Percentiles rank a stretch among this genome's conserved stretches.
phyloP scores from a whole-genome alignment of 2,113 vertebrate species.

The Lepidiolamprologus cunningtoni region DNA sequence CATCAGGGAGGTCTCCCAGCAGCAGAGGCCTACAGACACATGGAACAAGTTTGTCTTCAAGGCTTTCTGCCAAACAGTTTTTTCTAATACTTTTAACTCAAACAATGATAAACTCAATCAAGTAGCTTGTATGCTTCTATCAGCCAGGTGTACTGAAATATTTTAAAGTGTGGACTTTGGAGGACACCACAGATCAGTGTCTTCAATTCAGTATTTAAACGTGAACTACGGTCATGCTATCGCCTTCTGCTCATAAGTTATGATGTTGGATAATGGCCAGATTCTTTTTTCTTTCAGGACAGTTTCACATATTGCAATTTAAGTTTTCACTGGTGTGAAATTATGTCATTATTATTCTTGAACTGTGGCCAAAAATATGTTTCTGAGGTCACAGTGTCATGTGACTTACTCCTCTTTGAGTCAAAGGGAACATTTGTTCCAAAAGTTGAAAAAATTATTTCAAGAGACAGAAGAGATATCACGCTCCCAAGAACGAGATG shows the following conservation, averaged over 20 bases:
- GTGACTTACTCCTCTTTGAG: not conserved
- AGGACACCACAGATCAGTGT: not conserved
- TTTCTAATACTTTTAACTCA: not conserved
- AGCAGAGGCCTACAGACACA: not conserved
- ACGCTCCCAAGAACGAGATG: not conserved
- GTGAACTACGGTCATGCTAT: not conserved
- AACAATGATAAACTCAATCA: not conserved
- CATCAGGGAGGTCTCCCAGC: not conserved
- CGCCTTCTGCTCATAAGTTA: not conserved
- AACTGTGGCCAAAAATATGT: not conserved
- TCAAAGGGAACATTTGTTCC: not conserved
- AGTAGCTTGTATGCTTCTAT: not conserved
- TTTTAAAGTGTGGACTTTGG: not conserved
- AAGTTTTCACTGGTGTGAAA: not conserved
- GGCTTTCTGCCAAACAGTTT: not conserved
- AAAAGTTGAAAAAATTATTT: not conserved
- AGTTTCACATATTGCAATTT: not conserved
- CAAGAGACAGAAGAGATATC: not conserved
- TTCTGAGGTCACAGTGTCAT: not conserved
- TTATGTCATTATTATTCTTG: not conserved
- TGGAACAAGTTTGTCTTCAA: not conserved
- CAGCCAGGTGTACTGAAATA: not conserved
- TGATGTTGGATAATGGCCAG: not conserved
- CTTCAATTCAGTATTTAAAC: not conserved
- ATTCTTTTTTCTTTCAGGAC: not conserved